These are phyloP conservation scores for Rhipidura dahli DNA, from an alignment of 2,113 vertebrate species.

Conservation along the genomic window DNA sequence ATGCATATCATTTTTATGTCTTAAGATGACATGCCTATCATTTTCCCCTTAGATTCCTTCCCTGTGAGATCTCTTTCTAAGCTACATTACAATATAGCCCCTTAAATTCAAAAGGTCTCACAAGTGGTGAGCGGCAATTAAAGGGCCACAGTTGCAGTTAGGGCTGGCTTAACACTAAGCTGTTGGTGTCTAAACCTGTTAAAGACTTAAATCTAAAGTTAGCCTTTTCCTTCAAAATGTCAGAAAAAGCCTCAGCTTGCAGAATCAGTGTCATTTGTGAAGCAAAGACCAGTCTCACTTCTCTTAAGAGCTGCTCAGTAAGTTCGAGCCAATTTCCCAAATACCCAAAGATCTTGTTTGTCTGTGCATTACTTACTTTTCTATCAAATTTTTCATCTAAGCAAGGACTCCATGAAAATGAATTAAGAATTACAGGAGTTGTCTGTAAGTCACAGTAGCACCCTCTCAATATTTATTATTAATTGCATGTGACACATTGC, in stretches of 20 bases:
- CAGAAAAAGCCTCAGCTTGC: background rate
- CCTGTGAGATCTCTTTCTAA: slow-evolving; percentile 21
- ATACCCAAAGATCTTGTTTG: background rate
- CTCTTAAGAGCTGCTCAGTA: background rate
- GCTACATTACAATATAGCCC: background rate
- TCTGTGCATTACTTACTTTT: background rate
- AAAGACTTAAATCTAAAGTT: background rate
- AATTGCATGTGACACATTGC: background rate
- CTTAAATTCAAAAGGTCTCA: background rate
- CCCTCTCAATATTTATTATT: background rate
- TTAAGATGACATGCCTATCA: slow-evolving; percentile 40
- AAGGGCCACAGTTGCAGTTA: background rate
- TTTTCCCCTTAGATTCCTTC: slow-evolving; percentile 41
- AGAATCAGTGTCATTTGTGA: background rate
- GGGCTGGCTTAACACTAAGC: background rate
- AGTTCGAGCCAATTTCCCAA: background rate
- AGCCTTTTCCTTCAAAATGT: background rate
- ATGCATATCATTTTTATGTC: slow-evolving; percentile 56
- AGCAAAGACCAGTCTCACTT: background rate
- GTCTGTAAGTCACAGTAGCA: background rate
- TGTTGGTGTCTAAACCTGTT: background rate
- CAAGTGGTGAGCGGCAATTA: background rate
- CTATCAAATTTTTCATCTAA: background rate
- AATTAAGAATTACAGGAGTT: background rate
- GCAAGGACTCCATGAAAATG: background rate